Conservation (phyloP, 2,888 invertebrate genomes). For the Dorcus parallelipipedus region DNA sequence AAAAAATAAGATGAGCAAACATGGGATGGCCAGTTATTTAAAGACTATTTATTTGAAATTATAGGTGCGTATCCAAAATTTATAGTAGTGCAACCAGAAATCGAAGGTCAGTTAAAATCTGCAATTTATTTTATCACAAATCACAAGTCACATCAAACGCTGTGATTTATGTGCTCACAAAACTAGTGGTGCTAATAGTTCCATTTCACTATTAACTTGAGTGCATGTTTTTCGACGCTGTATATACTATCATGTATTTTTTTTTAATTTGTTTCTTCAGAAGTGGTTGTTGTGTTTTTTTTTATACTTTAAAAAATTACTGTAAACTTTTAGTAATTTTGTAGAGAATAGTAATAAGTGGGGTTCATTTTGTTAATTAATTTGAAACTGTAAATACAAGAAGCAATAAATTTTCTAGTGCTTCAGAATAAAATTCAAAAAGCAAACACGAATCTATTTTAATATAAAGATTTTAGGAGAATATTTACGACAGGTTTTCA, state of each 20-base stretch:
- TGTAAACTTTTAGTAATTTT: too few relatives aligned
- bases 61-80: constrained; percentile 16
- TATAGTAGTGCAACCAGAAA: constrained; percentile 15
- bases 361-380: background rate
- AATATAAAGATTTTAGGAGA: too few relatives aligned
- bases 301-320: background rate
- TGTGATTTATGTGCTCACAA: background rate
- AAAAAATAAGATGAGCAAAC: background rate
- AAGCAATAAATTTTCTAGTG: too few relatives aligned
- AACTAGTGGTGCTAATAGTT: background rate
- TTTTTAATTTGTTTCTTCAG: too few relatives aligned
- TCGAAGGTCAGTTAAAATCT: constrained; percentile 16
- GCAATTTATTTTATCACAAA: constrained; percentile 1
- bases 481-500: too few relatives aligned
- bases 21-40: too few relatives aligned
- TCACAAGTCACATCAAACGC: background rate
- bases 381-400: too few relatives aligned
- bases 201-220: background rate
- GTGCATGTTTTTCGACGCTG: background rate
- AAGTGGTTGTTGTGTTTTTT: background rate
- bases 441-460: too few relatives aligned
- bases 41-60: background rate
- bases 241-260: too few relatives aligned
- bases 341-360: too few relatives aligned
- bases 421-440: too few relatives aligned